Evolutionary conservation across 2,888 invertebrate species (phyloP), one percentile per base, ranked within the genome.

Genomic region (Panzeria rudis): DNA sequence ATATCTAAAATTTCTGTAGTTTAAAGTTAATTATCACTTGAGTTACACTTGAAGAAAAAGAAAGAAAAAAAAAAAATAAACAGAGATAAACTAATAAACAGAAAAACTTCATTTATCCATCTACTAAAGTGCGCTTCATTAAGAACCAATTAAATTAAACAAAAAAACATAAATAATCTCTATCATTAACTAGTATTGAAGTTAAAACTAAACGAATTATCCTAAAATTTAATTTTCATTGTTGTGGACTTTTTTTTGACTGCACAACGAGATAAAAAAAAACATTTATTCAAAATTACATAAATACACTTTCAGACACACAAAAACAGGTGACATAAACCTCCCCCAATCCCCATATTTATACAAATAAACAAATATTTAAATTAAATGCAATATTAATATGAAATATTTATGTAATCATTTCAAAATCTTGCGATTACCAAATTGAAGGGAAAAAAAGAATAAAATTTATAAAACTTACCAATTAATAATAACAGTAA

Each of bases 141-240:
- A 84, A 84, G 86, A 87, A 82, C 84, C 87, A 87, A 88, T 87
- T 81, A 84, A 88, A 87, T 83, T 85, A 75, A 86, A 76, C 15
- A 0, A 56, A 86, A 75, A 35, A 50, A 56, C 2, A 41, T 41
- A 69, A 54, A 52, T 15, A 52, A 77, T 38, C 44, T 82, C 71
- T 72, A 73, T 47, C 62, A 41, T 66, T 68, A n/a, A n/a, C n/a
- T n/a, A 68, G 29, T 66, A 62, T 68, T 83, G 47, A 78, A 68
- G n/a, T 13, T 25, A 75, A 59, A 13, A 73, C n/a, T 59, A 44
- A 56, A 54, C 23, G 47, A 66, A 52, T 62, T 66, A 72, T 29
- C 32, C 20, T 52, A 56, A 29, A 68, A 68, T 68, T 76, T 69
- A 75, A 75, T 84, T 79, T 75, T 84, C n/a, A 69, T 79, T 81